phyloP scores from a whole-genome alignment of 2,888 invertebrate genomes.

The Drosophila pullipes region DNA sequence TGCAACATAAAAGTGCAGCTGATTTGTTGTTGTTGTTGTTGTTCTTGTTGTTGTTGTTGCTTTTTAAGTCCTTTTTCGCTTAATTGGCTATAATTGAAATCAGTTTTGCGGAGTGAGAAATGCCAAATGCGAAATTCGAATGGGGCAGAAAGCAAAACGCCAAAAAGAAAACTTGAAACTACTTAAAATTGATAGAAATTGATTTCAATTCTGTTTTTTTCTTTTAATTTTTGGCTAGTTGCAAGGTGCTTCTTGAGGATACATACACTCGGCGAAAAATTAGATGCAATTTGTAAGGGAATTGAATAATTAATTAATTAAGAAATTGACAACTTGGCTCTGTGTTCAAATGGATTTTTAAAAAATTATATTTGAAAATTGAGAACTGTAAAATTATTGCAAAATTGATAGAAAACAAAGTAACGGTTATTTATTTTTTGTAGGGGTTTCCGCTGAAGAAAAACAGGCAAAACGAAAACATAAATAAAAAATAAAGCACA shows the following conservation, averaged over 20 bases:
- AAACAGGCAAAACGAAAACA: constrained; percentile 36
- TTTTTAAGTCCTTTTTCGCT: constrained; percentile 47
- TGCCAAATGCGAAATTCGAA: not conserved
- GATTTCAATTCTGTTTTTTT: not conserved
- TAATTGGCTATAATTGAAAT: constrained; percentile 76
- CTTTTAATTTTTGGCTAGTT: not conserved
- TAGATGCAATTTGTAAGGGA: fast-evolving
- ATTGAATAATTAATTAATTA: not conserved
- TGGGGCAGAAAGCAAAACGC: too few relatives aligned
- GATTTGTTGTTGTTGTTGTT: constrained; percentile 10
- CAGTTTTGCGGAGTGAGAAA: constrained; percentile 17
- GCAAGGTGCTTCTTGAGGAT: too few relatives aligned
- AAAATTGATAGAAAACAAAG: not conserved
- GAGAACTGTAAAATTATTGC: not conserved
- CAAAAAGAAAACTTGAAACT: not conserved
- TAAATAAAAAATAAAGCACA: constrained; percentile 58
- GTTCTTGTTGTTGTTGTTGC: not conserved
- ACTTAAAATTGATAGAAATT: not conserved
- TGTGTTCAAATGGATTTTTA: not conserved
- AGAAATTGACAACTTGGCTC: not conserved
- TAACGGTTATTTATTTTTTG: not conserved
- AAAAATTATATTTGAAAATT: not conserved
- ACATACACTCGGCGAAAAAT: not conserved
- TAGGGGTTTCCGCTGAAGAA: constrained; percentile 41
- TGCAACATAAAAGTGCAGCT: constrained; percentile 48